These are phyloP conservation scores for Congeria kusceri DNA, from an alignment of 2,888 invertebrate genomes.

Conservation along the genomic window DNA sequence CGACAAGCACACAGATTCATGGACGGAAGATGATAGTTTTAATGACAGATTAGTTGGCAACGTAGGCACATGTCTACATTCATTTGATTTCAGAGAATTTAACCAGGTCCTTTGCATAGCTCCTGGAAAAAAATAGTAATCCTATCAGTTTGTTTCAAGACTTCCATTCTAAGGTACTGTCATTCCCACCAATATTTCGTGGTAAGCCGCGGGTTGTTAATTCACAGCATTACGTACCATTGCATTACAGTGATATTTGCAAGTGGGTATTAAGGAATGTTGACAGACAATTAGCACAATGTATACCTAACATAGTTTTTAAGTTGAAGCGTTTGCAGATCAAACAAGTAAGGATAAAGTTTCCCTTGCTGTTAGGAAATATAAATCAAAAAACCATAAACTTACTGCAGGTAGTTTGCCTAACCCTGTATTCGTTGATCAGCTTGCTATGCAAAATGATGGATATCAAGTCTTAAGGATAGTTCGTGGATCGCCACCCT, in stretches of 20 bases:
- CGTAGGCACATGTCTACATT: conserved; percentile 26
- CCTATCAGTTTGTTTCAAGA: conserved; percentile 33
- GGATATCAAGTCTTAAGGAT: conserved; percentile 52
- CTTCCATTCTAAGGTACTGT: conserved; percentile 16
- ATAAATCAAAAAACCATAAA: conserved; percentile 20
- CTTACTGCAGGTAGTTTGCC: conserved; percentile 36
- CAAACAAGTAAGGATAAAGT: conserved; percentile 45
- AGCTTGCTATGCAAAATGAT: conserved; percentile 54
- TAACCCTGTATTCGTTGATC: conserved; percentile 35
- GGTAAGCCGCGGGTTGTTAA: background rate
- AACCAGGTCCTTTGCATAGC: conserved; percentile 29
- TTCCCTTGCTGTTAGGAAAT: conserved; percentile 43
- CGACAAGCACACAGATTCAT: background rate
- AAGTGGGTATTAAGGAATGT: conserved; percentile 32
- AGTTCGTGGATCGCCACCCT: conserved; percentile 51
- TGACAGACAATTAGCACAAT: conserved; percentile 15
- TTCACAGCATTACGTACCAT: no score
- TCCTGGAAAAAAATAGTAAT: conserved; percentile 30
- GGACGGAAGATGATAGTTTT: conserved; percentile 16
- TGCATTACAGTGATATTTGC: no score
- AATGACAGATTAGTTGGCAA: conserved; percentile 25
- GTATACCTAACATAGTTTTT: conserved; percentile 37
- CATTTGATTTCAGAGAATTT: conserved; percentile 38
- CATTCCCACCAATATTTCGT: conserved; percentile 35
- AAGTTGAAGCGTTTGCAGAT: conserved; percentile 37